Evolutionary conservation across 2,888 invertebrate genomes (phyloP), one percentile per base, ranked within the genome.

Genomic region (Oscheius sp.): DNA sequence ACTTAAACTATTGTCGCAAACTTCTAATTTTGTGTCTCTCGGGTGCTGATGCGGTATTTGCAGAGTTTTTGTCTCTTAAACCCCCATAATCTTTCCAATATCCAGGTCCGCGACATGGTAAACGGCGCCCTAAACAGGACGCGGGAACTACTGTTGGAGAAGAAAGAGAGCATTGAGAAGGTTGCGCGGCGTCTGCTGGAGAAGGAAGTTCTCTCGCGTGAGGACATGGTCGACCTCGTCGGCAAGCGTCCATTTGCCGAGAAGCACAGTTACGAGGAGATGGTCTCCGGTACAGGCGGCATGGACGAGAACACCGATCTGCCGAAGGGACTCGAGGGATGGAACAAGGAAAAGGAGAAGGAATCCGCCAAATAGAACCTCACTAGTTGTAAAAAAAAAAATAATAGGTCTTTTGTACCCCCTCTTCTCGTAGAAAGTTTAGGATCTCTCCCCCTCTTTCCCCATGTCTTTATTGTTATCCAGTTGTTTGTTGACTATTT

Each of bases 181-280:
- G 92, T 99, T 74, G 96, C 98, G 0, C 93, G 94, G 89, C 92
- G 96, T 76, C 92, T 99, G 78, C 91, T 99, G 74, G 94, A 96
- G 88, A 94, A 96, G 89, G 99, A 99, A 91, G 93, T 97, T 82
- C 92, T 99, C 66, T 95, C 94, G 88, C 93, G 98, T 78, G 95
- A 96, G 62, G 99, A 99, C 89, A 96, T 99, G 96, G 94, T 98
- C 79, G 96, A 97, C 90, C 91, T 99, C 50, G 91, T 99, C 62
- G 99, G 99, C 0, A 92, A 93, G 37, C 92, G 99, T 83, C 99
- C 99, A 0, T 99, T 99, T 93, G 94, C 94, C 11, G 99, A 99
- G 90, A 98, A 98, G 91, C 96, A 97, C 13, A 98, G 98, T 10
- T 99, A 99, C 88, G 99, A 99, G 90, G 95, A 99, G 89, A 99